A percentile compares a stretch with the other conserved stretches of the same genome.
Evolutionary conservation across 53 echinoderm and acorn worm genomes (phyloP).

Genomic region (Mesocentrotus franciscanus): DNA sequence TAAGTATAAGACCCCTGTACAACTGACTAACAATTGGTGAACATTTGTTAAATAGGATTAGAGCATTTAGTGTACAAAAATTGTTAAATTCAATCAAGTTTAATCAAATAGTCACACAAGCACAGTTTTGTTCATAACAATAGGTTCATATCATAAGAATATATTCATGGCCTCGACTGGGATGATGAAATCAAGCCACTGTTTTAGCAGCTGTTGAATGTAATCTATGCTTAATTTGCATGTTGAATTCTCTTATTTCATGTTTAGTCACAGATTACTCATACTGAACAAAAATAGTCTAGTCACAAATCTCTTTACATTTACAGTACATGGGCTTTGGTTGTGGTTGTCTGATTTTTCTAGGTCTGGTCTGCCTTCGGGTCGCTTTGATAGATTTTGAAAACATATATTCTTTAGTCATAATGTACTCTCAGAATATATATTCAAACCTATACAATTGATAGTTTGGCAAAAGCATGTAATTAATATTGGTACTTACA

Average conservation of each 20-base stretch:
- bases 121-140: neutral
- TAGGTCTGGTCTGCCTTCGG: neutral
- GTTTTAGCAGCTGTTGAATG: constrained; percentile 23
- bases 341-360: neutral
- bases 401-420: neutral
- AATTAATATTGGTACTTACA: too few relatives aligned
- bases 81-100: neutral
- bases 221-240: neutral
- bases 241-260: neutral
- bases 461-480: neutral
- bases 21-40: neutral
- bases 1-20: neutral
- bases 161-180: neutral
- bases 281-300: neutral
- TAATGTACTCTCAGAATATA: neutral
- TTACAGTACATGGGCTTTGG: neutral
- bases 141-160: neutral
- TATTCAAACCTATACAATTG: neutral
- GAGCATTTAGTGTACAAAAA: neutral
- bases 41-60: neutral
- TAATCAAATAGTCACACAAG: neutral
- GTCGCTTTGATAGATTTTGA: neutral
- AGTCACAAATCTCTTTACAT: neutral
- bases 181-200: neutral
- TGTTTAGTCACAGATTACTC: constrained; percentile 34